Evolutionary conservation across 30 jellyfish, hydroid and myxozoan genomes (phyloP), one percentile per base, ranked within the genome.

Genomic region (Catostylus mosaicus): DNA sequence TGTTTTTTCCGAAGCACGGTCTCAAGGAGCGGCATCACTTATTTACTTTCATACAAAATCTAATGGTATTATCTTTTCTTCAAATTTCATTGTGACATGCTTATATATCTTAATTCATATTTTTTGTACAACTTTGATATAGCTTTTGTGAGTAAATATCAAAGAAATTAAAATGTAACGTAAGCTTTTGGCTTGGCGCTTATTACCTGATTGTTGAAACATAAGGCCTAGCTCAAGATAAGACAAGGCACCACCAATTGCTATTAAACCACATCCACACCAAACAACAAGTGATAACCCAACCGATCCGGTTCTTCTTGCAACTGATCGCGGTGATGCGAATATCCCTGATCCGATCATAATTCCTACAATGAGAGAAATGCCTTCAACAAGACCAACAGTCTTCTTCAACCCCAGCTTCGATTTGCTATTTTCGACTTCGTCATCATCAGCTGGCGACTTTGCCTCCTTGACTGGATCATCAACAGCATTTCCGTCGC

Each of bases 291-390:
- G 96, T 10, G 94, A 62, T 63, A 75, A 20, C 22, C 97, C 99
- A 29, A 88, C 83, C 3, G 95, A 77, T 8, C 88, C 88, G 22
- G 96, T 31, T n/a, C 64, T 50, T 23, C 31, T 72, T 3, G 90
- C 89, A 19, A 95, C 97, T 1, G 96, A 60, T 11, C 88, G 77
- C 0, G 99, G 99, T 0, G 99, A 88, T 1, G 97, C 88, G 67
- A 95, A 95, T 11, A 95, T 95, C 22, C 98, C 98, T 34, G 97
- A 88, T n/a, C 97, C 97, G 22, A 88, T 88, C 89, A 88, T 88
- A 0, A 40, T 52, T 1, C 97, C 97, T 7, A 88, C 82, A 72
- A 88, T 80, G 3, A 88, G 79, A 2, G 93, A 60, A 23, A 80
- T 86, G 8, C 86, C 87, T n/a, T 68, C 96, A 50, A 76, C 9